Evolutionary conservation across 2,797 vertebrate species (phyloP).

Genomic region (Gambelia wislizenii): DNA sequence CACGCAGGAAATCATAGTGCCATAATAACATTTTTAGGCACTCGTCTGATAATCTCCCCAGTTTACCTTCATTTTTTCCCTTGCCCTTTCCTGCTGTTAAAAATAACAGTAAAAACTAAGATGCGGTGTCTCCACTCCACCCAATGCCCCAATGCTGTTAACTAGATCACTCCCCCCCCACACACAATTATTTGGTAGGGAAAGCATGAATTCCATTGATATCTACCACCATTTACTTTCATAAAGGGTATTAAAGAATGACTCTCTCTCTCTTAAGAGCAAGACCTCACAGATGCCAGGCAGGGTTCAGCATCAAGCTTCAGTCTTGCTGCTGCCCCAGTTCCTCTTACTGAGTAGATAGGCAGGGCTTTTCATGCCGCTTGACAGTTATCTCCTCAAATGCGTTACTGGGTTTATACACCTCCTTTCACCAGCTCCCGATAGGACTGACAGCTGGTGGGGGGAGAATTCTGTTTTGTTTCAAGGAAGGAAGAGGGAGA

Average conservation of each 20-base stretch:
- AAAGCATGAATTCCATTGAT: slow-evolving; percentile 56
- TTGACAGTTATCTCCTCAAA: slow-evolving; percentile 80
- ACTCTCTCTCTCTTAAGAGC: background rate
- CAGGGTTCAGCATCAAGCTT: slow-evolving; percentile 81
- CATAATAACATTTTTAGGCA: too few relatives aligned
- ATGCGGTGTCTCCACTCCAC: slow-evolving; percentile 14
- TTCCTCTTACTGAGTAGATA: slow-evolving; percentile 76
- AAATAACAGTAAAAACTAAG: background rate
- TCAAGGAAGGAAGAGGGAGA: slow-evolving; percentile 70
- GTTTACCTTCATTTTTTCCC: background rate
- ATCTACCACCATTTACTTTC: slow-evolving; percentile 65
- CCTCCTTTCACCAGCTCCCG: slow-evolving; percentile 78
- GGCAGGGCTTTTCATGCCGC: slow-evolving; percentile 80
- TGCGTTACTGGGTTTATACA: slow-evolving; percentile 77
- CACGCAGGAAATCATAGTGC: too few relatives aligned
- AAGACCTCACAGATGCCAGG: background rate
- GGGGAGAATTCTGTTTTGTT: slow-evolving; percentile 80
- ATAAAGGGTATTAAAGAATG: slow-evolving; percentile 66
- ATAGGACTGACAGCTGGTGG: slow-evolving; percentile 76
- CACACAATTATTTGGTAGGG: background rate
- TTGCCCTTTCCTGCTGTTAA: background rate
- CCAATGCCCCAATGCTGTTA: background rate
- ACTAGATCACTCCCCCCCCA: background rate
- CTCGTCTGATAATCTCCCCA: too few relatives aligned
- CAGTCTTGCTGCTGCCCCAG: slow-evolving; percentile 24